Base-by-base conservation (phyloP, 2,113 vertebrate genomes). In the Anarhynchus alexandrinus region DNA sequence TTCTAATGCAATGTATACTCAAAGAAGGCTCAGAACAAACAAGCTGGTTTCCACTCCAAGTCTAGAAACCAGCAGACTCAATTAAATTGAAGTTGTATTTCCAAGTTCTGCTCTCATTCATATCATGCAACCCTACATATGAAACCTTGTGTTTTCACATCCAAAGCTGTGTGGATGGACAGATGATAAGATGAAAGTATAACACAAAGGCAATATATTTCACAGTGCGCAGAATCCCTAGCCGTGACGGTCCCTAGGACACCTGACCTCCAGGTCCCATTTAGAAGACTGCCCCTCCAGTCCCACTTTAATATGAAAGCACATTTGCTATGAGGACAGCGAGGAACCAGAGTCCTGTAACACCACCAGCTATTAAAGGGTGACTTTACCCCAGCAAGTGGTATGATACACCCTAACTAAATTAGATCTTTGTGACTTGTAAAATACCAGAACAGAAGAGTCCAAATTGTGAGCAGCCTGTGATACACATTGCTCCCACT, bases 1-100 rank as follows among this genome's bases (percentile, higher is more conserved):
- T 96, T 87, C 71, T 78, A 80, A 86, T 45, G 84, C 71, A 90
- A 70, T 29, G 16, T n/a, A 62, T 65, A 80, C 54, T 67, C 90
- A 65, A 71, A 91, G 84, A 45, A 84, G 25, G 42, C 58, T 87
- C 54, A 61, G 67, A 65, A 78, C 38, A 45, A 93, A 85, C 45
- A 91, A 59, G 26, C 26, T 73, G 45, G n/a, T 55, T 91, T 94
- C 73, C 62, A 74, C 45, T 72, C 36, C 71, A 87, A 42, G 34
- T 85, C 84, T 32, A 91, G 61, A 67, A 92, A 85, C 32, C 55
- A 90, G 49, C 71, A 82, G 36, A 67, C n/a, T 82, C 54, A 54
- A 19, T n/a, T 76, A 87, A 95, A 91, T 2, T 38, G 45, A 71
- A 82, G 36, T 25, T 70, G 42, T 11, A 30, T 66, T 91, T 67